Base-by-base conservation (phyloP, 2,797 vertebrate genomes). In the Pangasius sanitwongsei region DNA sequence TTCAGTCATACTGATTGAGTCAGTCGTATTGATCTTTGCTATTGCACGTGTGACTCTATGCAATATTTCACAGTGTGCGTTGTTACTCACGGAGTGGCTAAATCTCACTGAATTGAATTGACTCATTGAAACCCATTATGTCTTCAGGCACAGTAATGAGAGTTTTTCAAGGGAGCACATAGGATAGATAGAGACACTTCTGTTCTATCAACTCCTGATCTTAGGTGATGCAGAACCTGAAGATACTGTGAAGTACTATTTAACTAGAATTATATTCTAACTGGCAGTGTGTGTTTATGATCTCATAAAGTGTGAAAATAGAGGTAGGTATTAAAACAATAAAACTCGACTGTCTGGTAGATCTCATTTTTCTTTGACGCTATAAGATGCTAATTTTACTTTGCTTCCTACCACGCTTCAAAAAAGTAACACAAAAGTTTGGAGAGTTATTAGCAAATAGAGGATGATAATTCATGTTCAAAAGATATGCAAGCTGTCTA, bases 391-490 rank as follows among this genome's bases (percentile, higher is more conserved):
- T 63, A 31, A 31, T 50, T 67, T 63, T 12, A 12, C 55, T 44
- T 59, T 77, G 28, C 41, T 77, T 25, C 80, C 48, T 25, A 53
- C 70, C 53, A n/a, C 20, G n/a, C 85, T 34, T 50, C 59, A 75
- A 2, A 86, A 89, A 89, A n/a, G 48, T 44, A 85, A 77, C 13
- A 48, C 15, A 34, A 20, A 12, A 90, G 75, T 82, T 74, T 41
- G 34, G 13, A 34, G 61, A 83, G 88, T 70, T 87, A 90, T 90
- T 88, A 83, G 75, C 61, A 65, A 87, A 86, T 83, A 53, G 18
- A 34, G 59, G 88, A 78, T 63, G 78, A 83, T 84, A 83, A 83
- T 87, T 91, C 53, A 90, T 83, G 77, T 84, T 88, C 63, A 85
- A 85, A 89, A 86, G 81, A 37, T 63, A 83, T 59, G 81, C 41